Base-by-base conservation (phyloP, 1,140 invertebrate genomes). In the Zaprionus inermis region DNA sequence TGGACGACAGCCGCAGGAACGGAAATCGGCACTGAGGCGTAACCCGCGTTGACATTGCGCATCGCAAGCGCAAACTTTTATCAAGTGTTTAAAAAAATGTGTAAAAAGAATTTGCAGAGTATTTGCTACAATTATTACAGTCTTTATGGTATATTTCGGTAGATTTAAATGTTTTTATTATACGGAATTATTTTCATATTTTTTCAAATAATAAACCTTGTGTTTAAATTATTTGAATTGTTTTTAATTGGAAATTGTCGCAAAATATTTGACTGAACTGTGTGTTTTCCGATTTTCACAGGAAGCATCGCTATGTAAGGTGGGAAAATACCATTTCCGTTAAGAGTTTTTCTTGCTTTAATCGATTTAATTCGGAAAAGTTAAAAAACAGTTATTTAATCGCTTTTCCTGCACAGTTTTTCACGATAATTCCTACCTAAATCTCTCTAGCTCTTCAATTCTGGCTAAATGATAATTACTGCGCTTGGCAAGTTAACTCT, bases 391-490 rank as follows among this genome's bases (percentile, higher is more conserved):
- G 38, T 44, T 16, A 16, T 16, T n/a, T 16, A 44, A 44, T 44
- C 38, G 38, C n/a, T 44, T 44, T 44, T 20, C 5, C 44, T 49
- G 3, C 0, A 22, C 18, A 49, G 5, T 49, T 22, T 20, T 49
- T 20, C 18, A 49, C 44, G 11, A 30, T 58, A 58, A 57, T 67
- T 59, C 52, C 14, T 46, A 36, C 24, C 41, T 54, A 60, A 22
- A 18, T 41, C 20, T 5, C 20, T 24, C 56, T 5, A 18, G 24
- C 20, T 5, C 20, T 24, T 36, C 2, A 16, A 3, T 3, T 46
- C 20, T 58, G 44, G 34, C 44, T 66, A 16, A 67, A 52, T 38
- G 56, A 55, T 72, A 72, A 72, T 72, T 72, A 72, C 64, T 52
- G 46, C 46, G 12, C 34, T 32, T 54, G 56, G n/a, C 22, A 65